Evolutionary conservation across 2,113 vertebrate genomes (phyloP).

Genomic region (Hirundichthys speculiger): DNA sequence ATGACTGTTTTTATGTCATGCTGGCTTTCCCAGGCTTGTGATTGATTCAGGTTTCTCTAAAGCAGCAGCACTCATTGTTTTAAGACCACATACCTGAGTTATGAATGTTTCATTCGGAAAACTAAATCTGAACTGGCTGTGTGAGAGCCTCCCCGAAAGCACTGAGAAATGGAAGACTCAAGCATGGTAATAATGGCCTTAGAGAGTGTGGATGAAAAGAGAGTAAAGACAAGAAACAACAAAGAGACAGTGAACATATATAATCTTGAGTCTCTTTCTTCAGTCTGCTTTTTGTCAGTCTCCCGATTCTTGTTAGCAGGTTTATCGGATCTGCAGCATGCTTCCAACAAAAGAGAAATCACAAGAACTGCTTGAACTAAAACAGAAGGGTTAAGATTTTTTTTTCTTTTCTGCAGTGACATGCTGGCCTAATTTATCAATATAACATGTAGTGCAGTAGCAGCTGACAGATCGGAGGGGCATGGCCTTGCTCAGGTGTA

Average conservation of each 20-base stretch:
- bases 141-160: conserved; percentile 52
- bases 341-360: conserved; percentile 20
- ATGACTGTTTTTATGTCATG: conserved; percentile 69
- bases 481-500: background rate
- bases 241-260: conserved; percentile 15
- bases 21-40: conserved; percentile 57
- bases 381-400: conserved; percentile 57
- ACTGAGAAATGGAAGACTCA: conserved; percentile 41
- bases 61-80: conserved; percentile 70
- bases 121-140: conserved; percentile 66
- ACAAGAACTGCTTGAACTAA: conserved; percentile 41
- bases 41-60: conserved; percentile 64
- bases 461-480: conserved; percentile 53
- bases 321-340: conserved; percentile 6
- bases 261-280: background rate
- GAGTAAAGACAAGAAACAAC: conserved; percentile 8
- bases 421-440: conserved; percentile 44
- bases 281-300: conserved; percentile 12
- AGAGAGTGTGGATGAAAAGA: conserved; percentile 17
- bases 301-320: conserved; percentile 13
- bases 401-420: conserved; percentile 54
- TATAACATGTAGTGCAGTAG: conserved; percentile 47
- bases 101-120: conserved; percentile 78
- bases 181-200: conserved; percentile 60
- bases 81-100: conserved; percentile 74